Evolutionary conservation across 1,140 invertebrate species (phyloP).

Genomic region (Cyphomyrmex costatus): DNA sequence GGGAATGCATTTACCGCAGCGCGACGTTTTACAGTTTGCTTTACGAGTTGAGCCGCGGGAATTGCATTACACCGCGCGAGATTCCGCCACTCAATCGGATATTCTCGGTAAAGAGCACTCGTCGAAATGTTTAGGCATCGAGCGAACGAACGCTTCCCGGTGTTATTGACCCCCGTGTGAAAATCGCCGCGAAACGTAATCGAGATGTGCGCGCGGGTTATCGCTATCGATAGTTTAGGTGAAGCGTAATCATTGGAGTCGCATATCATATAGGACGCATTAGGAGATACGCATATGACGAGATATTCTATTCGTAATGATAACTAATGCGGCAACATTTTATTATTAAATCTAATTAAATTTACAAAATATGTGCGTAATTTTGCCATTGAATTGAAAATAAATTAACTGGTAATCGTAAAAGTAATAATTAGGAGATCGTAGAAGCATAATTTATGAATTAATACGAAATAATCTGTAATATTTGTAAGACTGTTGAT

Average conservation of each 20-base stretch:
- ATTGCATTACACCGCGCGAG: slow-evolving; percentile 55
- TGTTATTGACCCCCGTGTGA: slow-evolving; percentile 59
- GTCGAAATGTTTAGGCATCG: slow-evolving; percentile 41
- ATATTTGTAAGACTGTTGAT: too few species aligned
- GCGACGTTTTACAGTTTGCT: slow-evolving; percentile 46
- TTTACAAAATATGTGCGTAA: neutral
- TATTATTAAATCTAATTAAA: neutral
- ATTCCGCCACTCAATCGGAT: slow-evolving; percentile 31
- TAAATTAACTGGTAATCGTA: neutral
- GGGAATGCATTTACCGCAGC: slow-evolving; percentile 61
- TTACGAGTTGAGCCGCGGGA: slow-evolving; percentile 51
- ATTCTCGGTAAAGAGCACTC: slow-evolving; percentile 44
- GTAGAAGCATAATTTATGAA: neutral
- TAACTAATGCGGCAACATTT: neutral
- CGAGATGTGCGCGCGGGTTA: slow-evolving; percentile 46
- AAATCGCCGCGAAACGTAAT: slow-evolving; percentile 47
- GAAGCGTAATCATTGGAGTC: slow-evolving; percentile 41
- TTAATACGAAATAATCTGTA: neutral
- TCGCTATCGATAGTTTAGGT: slow-evolving; percentile 32
- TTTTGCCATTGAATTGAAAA: neutral
- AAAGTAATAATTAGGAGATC: too few species aligned
- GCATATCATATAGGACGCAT: neutral
- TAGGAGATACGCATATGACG: neutral
- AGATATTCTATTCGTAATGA: neutral
- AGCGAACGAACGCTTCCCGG: neutral